These are phyloP conservation scores for Drosophila albomicans DNA, from an alignment of 1,140 invertebrate genomes.

Conservation along the genomic window DNA sequence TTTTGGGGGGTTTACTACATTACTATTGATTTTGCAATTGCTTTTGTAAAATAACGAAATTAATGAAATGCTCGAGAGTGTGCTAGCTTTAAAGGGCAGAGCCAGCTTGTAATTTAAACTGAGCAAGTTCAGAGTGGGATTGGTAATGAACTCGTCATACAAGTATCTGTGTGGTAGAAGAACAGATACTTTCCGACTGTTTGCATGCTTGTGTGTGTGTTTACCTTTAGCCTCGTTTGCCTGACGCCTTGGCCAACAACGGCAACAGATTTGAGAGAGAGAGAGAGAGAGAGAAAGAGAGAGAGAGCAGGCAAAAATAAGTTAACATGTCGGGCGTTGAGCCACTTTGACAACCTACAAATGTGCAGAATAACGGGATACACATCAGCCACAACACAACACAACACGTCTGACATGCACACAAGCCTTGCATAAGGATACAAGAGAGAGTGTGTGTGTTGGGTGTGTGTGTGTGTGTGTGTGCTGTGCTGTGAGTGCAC, in stretches of 20 bases:
- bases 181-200: conserved; percentile 3
- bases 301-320: conserved; percentile 61
- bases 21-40: background rate
- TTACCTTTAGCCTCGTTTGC: conserved; percentile 21
- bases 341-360: conserved; percentile 78
- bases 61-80: background rate
- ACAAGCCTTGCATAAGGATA: background rate
- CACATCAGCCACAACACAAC: conserved; percentile 44
- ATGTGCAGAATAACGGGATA: conserved; percentile 58
- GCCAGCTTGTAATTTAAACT: background rate
- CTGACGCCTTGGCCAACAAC: conserved; percentile 4
- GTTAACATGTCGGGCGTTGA: conserved; percentile 72
- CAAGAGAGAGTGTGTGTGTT: background rate
- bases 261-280: conserved; percentile 41
- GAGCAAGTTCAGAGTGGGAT: conserved; percentile 41
- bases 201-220: conserved; percentile 11
- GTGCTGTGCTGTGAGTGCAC: conserved; percentile 8
- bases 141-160: conserved; percentile 50
- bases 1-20: no score
- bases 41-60: background rate
- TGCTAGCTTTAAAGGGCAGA: background rate
- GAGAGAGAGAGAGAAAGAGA: background rate
- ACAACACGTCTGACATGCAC: conserved; percentile 23
- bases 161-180: background rate
- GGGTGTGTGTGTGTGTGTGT: background rate